Base-by-base conservation (phyloP, 2,113 vertebrate genomes). In the Rhipidura dahli region DNA sequence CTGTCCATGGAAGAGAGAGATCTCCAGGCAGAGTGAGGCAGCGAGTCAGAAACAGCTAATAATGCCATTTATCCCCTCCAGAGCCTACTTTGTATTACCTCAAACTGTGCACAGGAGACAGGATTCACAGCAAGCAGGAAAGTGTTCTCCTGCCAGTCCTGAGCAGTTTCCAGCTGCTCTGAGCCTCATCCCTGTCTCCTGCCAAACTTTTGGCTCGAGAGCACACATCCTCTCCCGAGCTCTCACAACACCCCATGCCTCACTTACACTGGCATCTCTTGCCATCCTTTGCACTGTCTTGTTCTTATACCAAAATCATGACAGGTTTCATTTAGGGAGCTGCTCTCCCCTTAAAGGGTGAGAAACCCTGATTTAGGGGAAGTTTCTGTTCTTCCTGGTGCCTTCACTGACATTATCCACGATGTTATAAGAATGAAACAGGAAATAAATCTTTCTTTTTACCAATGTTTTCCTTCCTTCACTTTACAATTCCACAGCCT, bases 91-190 rank as follows among this genome's bases (percentile, higher is more conserved):
- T 28, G 68, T 4, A 15, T 33, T 10, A 13, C 28, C 57, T 31
- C 59, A 47, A n/a, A 21, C 45, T n/a, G 33, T 16, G 54, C 50
- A 21, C 39, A 45, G 42, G 57, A 40, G 54, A 23, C 3, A 57
- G 80, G 44, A 49, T 17, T 44, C 45, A 9, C 50, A 65, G 59
- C 16, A 23, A 42, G 54, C 37, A 63, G 72, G 28, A 15, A 7
- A 40, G 40, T 1, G 6, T 8, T 23, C 42, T 20, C 1, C 54
- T 23, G 24, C 53, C 31, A 23, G 37, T 14, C 27, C 76, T 15
- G 72, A 61, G 87, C 50, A 18, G 50, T n/a, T 40, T 68, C 33
- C 9, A 23, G 47, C 56, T 0, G 0, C 35, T 45, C 1, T 1
- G 63, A 64, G 7, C 66, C 57, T 73, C 17, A 7, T 51, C 28